Evolutionary conservation across 2,888 invertebrate species (phyloP), one percentile per base, ranked within the genome.

Genomic region (Agrochola litura): DNA sequence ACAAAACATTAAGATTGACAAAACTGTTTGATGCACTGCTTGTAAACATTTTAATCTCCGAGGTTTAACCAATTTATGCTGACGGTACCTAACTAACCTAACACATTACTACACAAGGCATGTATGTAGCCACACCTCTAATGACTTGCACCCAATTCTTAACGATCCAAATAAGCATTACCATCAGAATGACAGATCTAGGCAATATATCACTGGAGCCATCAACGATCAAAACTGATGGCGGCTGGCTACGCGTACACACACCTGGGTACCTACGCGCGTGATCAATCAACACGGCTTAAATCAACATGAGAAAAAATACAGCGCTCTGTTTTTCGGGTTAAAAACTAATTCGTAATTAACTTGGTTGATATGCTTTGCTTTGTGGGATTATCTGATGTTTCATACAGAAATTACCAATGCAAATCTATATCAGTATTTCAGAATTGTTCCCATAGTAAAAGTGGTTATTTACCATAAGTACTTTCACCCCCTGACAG

Each of bases 171-270:
- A 83, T 83, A 78, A 79, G 77, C 78, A 88, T 88, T 86, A 88
- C 77, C 85, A 88, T 85, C 76, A 79, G 41, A 72, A 86, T 85
- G 87, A 88, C 83, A 79, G 79, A 87, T 88, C 78, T 87, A 73
- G 73, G 73, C 74, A 63, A 88, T 87, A 77, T 77, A 86, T 88
- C 87, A 88, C 79, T 25, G 58, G 56, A 71, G 69, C 77, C 80
- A 85, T 88, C 84, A 84, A 73, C 77, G 75, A 81, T 79, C 79
- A 61, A 41, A 78, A 65, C 68, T 86, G 86, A 85, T 74, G 88
- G 87, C 79, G 76, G 79, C 64, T 56, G 67, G 73, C 75, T 85
- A 78, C 84, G 84, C 74, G 30, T 54, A 70, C 89, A 80, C 84
- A 83, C 79, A 82, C 10, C 76, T 49, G 30, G 54, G 37, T 78